Evolutionary conservation across 2,888 invertebrate genomes (phyloP), one percentile per base, ranked within the genome.

Genomic region (Macaria notata): DNA sequence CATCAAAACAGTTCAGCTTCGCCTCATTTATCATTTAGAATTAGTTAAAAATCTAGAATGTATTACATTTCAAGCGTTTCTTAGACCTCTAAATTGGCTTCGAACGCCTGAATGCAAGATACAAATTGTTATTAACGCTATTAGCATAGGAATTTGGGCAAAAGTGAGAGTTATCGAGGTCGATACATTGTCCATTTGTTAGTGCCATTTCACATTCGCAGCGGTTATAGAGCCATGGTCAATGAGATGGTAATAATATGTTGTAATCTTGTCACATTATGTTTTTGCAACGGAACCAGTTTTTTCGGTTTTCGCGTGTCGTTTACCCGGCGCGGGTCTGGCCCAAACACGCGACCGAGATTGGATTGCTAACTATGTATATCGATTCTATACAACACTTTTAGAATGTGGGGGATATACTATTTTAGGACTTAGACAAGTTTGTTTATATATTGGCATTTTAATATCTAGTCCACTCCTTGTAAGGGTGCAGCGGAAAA

Each of bases 131-230:
- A 61, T n/a, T 36, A 36, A 3, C 33, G 33, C 33, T 41, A 41
- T 41, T 41, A n/a, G 59, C 31, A 71, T 70, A 68, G 64, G 56
- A 69, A 56, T 67, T 68, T 68, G 67, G 65, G 60, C 68, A 75
- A 82, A 84, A 84, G 81, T 83, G 82, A 84, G 83, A 83, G 81
- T 72, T 72, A 73, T 71, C 65, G 73, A 77, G 79, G 81, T 72
- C 76, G 64, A 49, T 61, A 58, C 62, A 63, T 63, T 69, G 64
- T 63, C 62, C 56, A 59, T 62, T 64, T 69, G 64, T 68, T 54
- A 33, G 33, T 45, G 54, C 39, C 67, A 72, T 72, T 76, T 76
- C 75, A 70, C 72, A 75, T 61, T 66, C 58, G 56, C 56, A 60
- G 48, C 60, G 47, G 59, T 73, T 69, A 68, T 55, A 61, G 58